Evolutionary conservation across 2,888 invertebrate genomes (phyloP), one percentile per base, ranked within the genome.

Genomic region (Leistus spinibarbis): DNA sequence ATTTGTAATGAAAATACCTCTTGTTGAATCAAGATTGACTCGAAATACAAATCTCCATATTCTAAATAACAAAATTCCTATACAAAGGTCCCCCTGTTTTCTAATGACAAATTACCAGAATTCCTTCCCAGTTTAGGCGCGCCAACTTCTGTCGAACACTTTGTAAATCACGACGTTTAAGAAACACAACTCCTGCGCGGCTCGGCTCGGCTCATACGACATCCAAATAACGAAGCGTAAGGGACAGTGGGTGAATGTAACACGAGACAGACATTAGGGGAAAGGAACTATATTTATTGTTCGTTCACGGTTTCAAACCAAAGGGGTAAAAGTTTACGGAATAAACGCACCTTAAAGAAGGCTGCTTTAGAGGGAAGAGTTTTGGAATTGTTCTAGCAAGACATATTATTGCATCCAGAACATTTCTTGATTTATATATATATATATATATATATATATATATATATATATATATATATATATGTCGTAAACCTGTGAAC

Each of bases 131-230:
- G 40, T 19, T 17, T 65, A 16, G 56, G 65, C 66, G 65, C 60
- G 27, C 19, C 65, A 71, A 64, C 71, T 71, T 54, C 65, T 65
- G 23, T 22, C 17, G 24, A 27, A 64, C 10, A 22, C 68, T 73
- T 73, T 73, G 73, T 73, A 73, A 73, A 73, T 73, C 73, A 67
- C 67, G 67, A 73, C 67, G 73, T 66, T 73, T 73, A 73, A 73
- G 73, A 67, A 73, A 73, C 62, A 73, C 64, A 64, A 73, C 73
- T 66, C 73, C 73, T 64, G 17, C 22, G 54, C 17, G 5, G 54
- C 54, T 54, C 2, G n/a, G 54, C 54, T 13, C 17, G 60, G 22
- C 60, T 60, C 17, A 60, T 20, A 10, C 60, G 9, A 60, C n/a
- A 5, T 17, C 20, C 10, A 64, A n/a, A 23, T 24, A 22, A 5